Percentiles rank a stretch among this genome's conserved stretches.
Evolutionary conservation across 2,113 vertebrate genomes (phyloP).

Genomic region (Zonotrichia leucophrys): DNA sequence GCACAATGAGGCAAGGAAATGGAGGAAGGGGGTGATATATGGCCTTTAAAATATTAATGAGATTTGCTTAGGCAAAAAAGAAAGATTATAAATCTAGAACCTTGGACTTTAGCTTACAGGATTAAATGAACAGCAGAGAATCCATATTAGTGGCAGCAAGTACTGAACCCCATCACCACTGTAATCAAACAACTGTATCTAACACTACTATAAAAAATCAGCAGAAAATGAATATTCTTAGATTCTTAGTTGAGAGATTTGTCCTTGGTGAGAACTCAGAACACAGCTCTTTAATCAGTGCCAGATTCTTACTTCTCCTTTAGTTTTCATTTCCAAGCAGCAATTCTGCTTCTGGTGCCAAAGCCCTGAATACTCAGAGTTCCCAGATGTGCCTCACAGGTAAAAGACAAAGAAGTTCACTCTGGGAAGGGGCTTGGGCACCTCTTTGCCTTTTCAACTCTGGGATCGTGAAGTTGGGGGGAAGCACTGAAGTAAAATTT

Average conservation of each 20-base stretch:
- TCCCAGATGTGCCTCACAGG: background rate
- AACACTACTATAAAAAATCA: background rate
- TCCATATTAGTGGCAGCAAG: background rate
- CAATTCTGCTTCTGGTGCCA: background rate
- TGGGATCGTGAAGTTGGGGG: background rate
- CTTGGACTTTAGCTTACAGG: background rate
- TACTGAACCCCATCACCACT: background rate
- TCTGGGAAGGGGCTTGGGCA: background rate
- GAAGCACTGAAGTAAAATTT: background rate
- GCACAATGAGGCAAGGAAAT: background rate
- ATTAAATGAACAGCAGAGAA: background rate
- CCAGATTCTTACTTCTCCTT: background rate
- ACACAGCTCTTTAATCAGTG: background rate
- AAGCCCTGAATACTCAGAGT: background rate
- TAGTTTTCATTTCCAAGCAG: constrained; percentile 15
- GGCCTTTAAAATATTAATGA: background rate
- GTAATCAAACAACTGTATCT: background rate
- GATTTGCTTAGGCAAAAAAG: background rate
- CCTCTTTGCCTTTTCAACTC: background rate
- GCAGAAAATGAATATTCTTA: background rate
- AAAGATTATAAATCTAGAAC: background rate
- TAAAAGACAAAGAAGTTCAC: background rate
- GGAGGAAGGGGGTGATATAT: background rate
- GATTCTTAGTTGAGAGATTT: background rate
- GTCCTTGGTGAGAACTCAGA: background rate